These are phyloP conservation scores for Acleris holmiana DNA, from an alignment of 2,888 invertebrate genomes.

Conservation along the genomic window DNA sequence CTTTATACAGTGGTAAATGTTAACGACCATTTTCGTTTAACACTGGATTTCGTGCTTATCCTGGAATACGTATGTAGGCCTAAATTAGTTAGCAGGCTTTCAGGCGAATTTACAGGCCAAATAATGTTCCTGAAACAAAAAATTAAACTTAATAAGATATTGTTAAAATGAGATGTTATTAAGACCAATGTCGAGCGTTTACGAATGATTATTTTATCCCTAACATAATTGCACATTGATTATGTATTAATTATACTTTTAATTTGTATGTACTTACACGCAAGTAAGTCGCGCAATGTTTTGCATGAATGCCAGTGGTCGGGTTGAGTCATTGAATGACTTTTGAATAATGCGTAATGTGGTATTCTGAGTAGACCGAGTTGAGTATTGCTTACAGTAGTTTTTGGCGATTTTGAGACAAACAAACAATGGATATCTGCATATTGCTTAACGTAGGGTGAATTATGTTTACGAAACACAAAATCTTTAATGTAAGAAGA, in stretches of 20 bases:
- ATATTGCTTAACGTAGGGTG: slow-evolving; percentile 63
- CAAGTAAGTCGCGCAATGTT: slow-evolving; percentile 59
- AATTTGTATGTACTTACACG: slow-evolving; percentile 55
- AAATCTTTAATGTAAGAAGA: slow-evolving; percentile 45
- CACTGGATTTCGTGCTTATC: too few species aligned
- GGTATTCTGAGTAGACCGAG: slow-evolving; percentile 58
- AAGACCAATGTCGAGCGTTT: too few species aligned
- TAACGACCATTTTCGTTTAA: too few species aligned
- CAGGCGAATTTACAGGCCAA: too few species aligned
- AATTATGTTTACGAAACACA: slow-evolving; percentile 39
- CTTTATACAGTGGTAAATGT: too few species aligned
- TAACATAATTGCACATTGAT: slow-evolving; percentile 17
- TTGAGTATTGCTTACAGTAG: slow-evolving; percentile 69
- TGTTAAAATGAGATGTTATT: too few species aligned
- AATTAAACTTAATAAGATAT: too few species aligned
- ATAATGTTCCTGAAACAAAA: too few species aligned
- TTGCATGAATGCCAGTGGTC: slow-evolving; percentile 69
- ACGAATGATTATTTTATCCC: too few species aligned
- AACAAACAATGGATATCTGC: slow-evolving; percentile 50
- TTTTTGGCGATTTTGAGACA: slow-evolving; percentile 65
- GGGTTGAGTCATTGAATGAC: slow-evolving; percentile 55
- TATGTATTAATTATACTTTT: slow-evolving; percentile 35
- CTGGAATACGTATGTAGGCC: too few species aligned
- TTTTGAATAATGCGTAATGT: slow-evolving; percentile 52
- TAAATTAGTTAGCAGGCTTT: too few species aligned